phyloP scores from a whole-genome alignment of 2,113 vertebrate genomes.

The Mus pahari region DNA sequence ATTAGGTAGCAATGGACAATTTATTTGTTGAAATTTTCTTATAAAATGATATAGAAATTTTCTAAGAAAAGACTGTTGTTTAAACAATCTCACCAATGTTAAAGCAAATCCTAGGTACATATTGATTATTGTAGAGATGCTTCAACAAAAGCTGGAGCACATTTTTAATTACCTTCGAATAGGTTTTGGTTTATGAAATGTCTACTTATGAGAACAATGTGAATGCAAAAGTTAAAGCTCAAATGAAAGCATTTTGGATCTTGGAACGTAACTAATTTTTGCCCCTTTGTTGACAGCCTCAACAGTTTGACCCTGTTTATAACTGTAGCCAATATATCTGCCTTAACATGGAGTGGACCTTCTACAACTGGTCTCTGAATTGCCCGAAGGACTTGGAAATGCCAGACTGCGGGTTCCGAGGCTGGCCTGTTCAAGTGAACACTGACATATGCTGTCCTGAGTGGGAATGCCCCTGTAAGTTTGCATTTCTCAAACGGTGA shows the following conservation, averaged over 20 bases:
- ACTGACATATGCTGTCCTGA: slow-evolving; percentile 95
- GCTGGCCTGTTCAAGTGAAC: slow-evolving; percentile 95
- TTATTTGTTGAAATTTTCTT: not conserved
- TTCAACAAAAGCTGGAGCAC: not conserved
- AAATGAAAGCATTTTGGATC: not conserved
- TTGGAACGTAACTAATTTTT: slow-evolving; percentile 45
- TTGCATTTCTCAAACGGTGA: not conserved
- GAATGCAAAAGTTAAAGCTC: not conserved
- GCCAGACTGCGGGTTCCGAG: slow-evolving; percentile 95
- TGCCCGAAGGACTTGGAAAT: slow-evolving; percentile 92
- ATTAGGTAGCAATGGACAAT: not conserved
- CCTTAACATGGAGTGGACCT: slow-evolving; percentile 92
- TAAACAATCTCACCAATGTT: not conserved
- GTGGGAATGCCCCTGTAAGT: slow-evolving; percentile 98
- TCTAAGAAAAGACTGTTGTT: not conserved
- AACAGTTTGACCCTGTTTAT: slow-evolving; percentile 93
- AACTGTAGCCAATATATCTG: slow-evolving; percentile 96
- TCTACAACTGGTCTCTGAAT: slow-evolving; percentile 95
- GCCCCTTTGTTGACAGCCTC: slow-evolving; percentile 82
- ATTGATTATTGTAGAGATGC: not conserved
- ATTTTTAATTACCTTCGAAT: slow-evolving; percentile 43
- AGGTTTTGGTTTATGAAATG: not conserved
- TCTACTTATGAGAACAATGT: not conserved
- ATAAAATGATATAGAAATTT: not conserved
- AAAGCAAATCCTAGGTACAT: not conserved